Evolutionary conservation across 2,888 invertebrate species (phyloP), one percentile per base, ranked within the genome.

Genomic region (Leptura quadrifasciata): DNA sequence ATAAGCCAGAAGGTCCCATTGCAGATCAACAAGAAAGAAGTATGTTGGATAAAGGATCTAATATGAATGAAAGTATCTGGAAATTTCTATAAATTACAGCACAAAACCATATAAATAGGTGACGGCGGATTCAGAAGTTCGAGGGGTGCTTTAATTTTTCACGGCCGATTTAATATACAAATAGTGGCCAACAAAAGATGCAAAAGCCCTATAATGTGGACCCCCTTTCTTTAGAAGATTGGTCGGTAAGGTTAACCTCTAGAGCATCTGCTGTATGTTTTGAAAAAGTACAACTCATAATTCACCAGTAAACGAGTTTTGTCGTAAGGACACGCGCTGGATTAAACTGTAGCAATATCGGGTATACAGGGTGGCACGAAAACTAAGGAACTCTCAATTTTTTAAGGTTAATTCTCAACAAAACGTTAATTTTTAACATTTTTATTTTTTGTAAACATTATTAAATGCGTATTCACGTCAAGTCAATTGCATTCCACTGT

Each of bases 241-340:
- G 47, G n/a, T n/a, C 5, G 47, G 47, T 47, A 47, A 47, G 47
- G 47, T 47, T 47, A 47, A 47, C 47, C 47, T n/a, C n/a, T 47
- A 47, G 2, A 15, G n/a, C 47, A 47, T 47, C 47, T 47, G 47
- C 47, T 47, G 5, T n/a, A 5, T 47, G 47, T 47, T 47, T 47
- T 69, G n/a, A n/a, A 69, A 69, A 69, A 31, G 31, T 69, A 21
- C 20, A 21, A 57, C 10, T 57, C 18, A 55, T 21, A 57, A 20
- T 21, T 57, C 20, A 20, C 18, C 20, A 57, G 21, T 18, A 57
- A 57, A 20, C 21, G 20, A 57, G 20, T 20, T 57, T 57, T 21
- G 21, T 21, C 57, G 2, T 21, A 4, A 57, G 12, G 47, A n/a
- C 47, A 47, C 47, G 47, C 47, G 47, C 47, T 17, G 47, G n/a